Evolutionary conservation across 2,113 vertebrate genomes (phyloP), one percentile per base, ranked within the genome.

Genomic region (Blennius ocellaris): DNA sequence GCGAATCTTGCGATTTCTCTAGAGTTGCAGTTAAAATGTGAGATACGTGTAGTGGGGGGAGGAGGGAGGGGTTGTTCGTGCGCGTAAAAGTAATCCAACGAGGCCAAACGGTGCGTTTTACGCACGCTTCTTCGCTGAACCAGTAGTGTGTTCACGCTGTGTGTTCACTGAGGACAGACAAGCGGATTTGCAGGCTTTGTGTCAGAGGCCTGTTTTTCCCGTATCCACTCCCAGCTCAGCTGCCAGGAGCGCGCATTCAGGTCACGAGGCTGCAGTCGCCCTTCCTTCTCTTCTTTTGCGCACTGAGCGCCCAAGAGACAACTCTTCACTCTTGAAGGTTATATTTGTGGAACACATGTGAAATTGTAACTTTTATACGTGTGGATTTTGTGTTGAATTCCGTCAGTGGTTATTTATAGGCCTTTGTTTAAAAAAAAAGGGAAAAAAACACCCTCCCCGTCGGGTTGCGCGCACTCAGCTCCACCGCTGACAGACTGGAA

Each of bases 401-500:
- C 44, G 21, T 11, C 50, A 40, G 8, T 54, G 21, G 73, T 76
- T 82, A 85, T 81, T 82, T 80, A 58, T 81, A 82, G 71, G 83
- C 68, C 70, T 76, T 86, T 56, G 44, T 11, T 59, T 17, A 43
- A n/a, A 44, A 17, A 11, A 12, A 11, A 39, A 53, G 11, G 14
- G 3, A 45, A 73, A 60, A 30, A 65, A 71, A 39, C 48, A 54
- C 7, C 15, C 44, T 67, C 65, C 69, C 59, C 36, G 45, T 50
- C 80, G 84, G 64, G 75, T 61, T 83, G 81, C 57, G 15, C 87
- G 21, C 73, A 44, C 57, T 72, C 61, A 69, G 69, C 11, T 38
- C 39, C 76, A 71, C 50, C 48, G 69, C 79, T 80, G 83, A 84
- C 84, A 86, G 60, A 73, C 84, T 85, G 89, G 89, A 88, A 91